Percentiles rank a stretch among this genome's conserved stretches.
Conservation (phyloP, 2,797 vertebrate species). For the Thalassophryne amazonica region DNA sequence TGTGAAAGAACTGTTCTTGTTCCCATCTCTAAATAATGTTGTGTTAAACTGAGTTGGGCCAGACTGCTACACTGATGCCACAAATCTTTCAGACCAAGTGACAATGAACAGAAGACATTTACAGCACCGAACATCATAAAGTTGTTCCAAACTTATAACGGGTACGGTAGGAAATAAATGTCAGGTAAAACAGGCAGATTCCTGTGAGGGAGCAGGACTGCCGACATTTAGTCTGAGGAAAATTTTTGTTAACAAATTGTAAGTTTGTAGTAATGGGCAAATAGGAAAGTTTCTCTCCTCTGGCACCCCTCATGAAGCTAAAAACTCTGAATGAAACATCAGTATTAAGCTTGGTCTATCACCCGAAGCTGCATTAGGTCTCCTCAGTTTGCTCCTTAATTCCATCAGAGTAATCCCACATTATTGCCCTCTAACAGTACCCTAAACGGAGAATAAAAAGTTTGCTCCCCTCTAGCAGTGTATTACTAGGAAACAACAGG, state of each 20-base stretch:
- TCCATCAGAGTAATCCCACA: slow-evolving; percentile 67
- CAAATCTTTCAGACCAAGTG: slow-evolving; percentile 42
- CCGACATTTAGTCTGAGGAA: slow-evolving; percentile 16
- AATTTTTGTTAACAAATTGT: slow-evolving; percentile 16
- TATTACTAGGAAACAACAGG: slow-evolving; percentile 92
- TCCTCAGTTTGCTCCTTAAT: slow-evolving; percentile 68
- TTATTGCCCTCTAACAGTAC: slow-evolving; percentile 76
- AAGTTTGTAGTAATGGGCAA: slow-evolving; percentile 25
- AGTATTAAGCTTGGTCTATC: slow-evolving; percentile 56
- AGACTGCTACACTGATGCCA: slow-evolving; percentile 27
- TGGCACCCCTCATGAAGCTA: slow-evolving; percentile 38
- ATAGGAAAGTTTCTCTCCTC: slow-evolving; percentile 36
- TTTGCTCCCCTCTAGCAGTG: slow-evolving; percentile 79
- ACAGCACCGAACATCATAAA: slow-evolving; percentile 18
- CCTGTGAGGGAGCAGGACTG: slow-evolving; percentile 1
- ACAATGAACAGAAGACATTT: slow-evolving; percentile 29
- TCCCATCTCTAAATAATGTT: too few relatives aligned
- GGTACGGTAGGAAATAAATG: background rate
- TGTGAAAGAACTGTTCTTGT: too few relatives aligned
- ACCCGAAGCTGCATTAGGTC: slow-evolving; percentile 56
- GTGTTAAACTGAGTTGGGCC: slow-evolving; percentile 56
- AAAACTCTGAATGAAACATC: slow-evolving; percentile 55
- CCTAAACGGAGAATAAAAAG: slow-evolving; percentile 83
- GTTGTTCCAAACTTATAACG: too few relatives aligned
- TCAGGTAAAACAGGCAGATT: slow-evolving; percentile 6